A percentile compares a stretch with the other conserved stretches of the same genome.
Conservation (phyloP, 1,140 invertebrate species). For the Agrypnia vestita region DNA sequence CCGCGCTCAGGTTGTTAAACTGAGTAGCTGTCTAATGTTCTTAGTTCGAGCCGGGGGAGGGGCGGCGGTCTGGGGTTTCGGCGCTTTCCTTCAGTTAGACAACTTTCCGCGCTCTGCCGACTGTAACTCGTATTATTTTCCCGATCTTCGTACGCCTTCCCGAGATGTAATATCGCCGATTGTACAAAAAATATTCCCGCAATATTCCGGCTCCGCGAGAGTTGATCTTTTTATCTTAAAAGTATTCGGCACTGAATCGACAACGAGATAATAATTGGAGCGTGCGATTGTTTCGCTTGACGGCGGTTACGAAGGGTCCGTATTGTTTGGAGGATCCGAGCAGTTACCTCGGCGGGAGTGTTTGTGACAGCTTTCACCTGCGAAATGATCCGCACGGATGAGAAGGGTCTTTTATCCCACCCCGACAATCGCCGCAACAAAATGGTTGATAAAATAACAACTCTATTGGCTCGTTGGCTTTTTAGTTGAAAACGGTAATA, state of each 20-base stretch:
- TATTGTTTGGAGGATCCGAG: slow-evolving; percentile 22
- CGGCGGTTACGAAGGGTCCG: slow-evolving; percentile 3
- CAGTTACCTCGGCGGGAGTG: slow-evolving; percentile 26
- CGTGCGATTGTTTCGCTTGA: slow-evolving; percentile 24
- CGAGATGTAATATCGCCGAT: too few relatives aligned
- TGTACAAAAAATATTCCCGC: not conserved
- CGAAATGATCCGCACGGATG: slow-evolving; percentile 52
- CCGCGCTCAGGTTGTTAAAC: slow-evolving; percentile 60
- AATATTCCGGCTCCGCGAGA: not conserved
- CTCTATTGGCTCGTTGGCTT: slow-evolving; percentile 31
- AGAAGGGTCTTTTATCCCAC: slow-evolving; percentile 49
- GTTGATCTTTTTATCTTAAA: not conserved
- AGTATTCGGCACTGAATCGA: not conserved
- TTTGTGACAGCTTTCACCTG: slow-evolving; percentile 41
- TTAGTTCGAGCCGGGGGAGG: slow-evolving; percentile 55
- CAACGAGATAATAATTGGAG: slow-evolving; percentile 31
- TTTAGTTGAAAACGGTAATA: slow-evolving; percentile 18
- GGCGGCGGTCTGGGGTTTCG: slow-evolving; percentile 30
- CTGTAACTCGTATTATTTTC: too few relatives aligned
- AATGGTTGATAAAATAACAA: slow-evolving; percentile 47
- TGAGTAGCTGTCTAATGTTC: slow-evolving; percentile 61
- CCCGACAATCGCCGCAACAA: slow-evolving; percentile 36
- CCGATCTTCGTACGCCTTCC: too few relatives aligned
- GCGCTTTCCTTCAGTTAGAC: not conserved
- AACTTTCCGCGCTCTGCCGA: not conserved